phyloP scores from a whole-genome alignment of 2,797 vertebrate genomes.

The Holocentrus rufus region DNA sequence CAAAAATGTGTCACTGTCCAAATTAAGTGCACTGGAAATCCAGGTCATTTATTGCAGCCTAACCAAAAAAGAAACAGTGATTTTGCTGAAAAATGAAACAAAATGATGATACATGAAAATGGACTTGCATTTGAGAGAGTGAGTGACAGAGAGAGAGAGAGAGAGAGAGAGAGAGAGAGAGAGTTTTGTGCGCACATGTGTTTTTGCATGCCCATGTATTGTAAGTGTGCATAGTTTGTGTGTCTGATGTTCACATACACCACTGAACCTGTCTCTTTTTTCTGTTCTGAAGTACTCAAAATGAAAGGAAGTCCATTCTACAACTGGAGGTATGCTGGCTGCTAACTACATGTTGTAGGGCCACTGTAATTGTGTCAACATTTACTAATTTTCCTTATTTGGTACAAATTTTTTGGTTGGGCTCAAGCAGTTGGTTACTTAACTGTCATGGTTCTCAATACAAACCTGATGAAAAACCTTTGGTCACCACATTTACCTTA shows the following conservation, averaged over 20 bases:
- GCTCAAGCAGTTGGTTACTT: conserved; percentile 31
- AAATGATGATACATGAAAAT: conserved; percentile 61
- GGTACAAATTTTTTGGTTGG: conserved; percentile 47
- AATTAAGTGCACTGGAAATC: conserved; percentile 57
- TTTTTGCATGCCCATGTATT: conserved; percentile 27
- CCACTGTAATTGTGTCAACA: conserved; percentile 62
- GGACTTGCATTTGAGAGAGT: background rate
- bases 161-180: no score
- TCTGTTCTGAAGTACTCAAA: conserved; percentile 82
- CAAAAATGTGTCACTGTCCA: conserved; percentile 56
- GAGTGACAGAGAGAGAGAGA: no score
- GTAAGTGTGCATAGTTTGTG: conserved; percentile 33
- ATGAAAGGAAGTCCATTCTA: conserved; percentile 82
- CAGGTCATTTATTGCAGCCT: conserved; percentile 68
- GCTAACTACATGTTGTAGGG: conserved; percentile 72
- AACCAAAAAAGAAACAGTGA: conserved; percentile 49
- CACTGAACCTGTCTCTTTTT: conserved; percentile 76
- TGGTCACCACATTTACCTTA: conserved; percentile 25
- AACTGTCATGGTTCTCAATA: conserved; percentile 26
- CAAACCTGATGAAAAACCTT: conserved; percentile 29
- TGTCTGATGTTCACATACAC: conserved; percentile 55
- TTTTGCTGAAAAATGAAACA: conserved; percentile 58
- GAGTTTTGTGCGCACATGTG: conserved; percentile 3
- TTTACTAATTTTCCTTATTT: conserved; percentile 56
- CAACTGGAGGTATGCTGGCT: conserved; percentile 82